Conservation (phyloP, 2,113 vertebrate genomes). For the Lasiurus borealis region DNA sequence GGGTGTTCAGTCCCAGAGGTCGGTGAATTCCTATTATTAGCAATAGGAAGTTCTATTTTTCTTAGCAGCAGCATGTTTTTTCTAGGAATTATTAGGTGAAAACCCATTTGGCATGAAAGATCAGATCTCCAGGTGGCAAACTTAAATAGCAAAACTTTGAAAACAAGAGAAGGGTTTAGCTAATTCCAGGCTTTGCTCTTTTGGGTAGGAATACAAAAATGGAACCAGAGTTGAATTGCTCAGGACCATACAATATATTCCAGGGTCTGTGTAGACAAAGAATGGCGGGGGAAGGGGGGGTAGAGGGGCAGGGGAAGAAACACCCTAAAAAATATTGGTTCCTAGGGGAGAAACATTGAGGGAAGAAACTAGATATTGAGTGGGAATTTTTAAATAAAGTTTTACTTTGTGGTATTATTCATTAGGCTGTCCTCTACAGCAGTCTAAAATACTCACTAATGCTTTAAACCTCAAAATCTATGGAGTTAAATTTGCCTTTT, state of each 20-base stretch:
- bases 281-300: neutral
- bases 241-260: neutral
- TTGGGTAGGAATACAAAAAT: neutral
- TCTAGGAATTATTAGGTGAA: slow-evolving; percentile 41
- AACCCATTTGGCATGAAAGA: neutral
- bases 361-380: neutral
- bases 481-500: neutral
- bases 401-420: neutral
- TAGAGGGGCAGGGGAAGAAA: fast-evolving
- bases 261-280: neutral
- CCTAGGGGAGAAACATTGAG: neutral
- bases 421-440: neutral
- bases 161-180: slow-evolving; percentile 22
- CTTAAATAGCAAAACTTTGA: slow-evolving; percentile 6
- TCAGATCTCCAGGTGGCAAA: neutral
- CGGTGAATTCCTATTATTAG: neutral
- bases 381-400: neutral
- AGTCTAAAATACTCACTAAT: neutral
- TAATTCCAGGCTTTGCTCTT: slow-evolving; percentile 10
- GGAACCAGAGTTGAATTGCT: neutral
- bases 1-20: neutral
- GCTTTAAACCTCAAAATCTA: neutral
- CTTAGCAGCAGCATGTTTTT: slow-evolving; percentile 48
- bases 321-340: neutral
- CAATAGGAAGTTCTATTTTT: slow-evolving; percentile 14